Evolutionary conservation across 2,113 vertebrate genomes (phyloP).

Genomic region (Ammospiza nelsoni): DNA sequence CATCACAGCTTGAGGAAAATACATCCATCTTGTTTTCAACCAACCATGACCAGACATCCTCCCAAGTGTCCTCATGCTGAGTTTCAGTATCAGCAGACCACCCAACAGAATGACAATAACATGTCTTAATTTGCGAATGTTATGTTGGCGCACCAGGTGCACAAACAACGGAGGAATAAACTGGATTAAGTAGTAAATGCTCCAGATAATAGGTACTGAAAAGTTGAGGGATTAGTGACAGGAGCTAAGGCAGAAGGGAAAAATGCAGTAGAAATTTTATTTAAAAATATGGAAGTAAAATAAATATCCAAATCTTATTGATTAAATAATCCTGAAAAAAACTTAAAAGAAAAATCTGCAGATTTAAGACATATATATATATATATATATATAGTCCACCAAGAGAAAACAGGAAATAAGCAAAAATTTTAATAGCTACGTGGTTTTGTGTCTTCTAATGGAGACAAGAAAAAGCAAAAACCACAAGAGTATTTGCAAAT

Average conservation of each 20-base stretch:
- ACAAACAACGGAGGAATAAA: not conserved
- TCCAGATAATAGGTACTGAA: not conserved
- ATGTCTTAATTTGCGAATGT: not conserved
- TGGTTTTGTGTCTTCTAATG: not conserved
- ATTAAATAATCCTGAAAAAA: not conserved
- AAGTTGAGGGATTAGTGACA: not conserved
- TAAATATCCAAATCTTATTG: not conserved
- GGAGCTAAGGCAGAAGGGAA: not conserved
- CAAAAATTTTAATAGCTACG: not conserved
- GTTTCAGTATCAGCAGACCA: not conserved
- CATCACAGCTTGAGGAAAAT: not conserved
- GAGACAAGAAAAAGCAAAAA: not conserved
- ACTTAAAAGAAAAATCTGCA: not conserved
- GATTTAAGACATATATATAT: not conserved
- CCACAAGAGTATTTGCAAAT: not conserved
- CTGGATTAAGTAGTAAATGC: not conserved
- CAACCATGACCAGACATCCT: not conserved
- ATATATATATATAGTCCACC: not conserved
- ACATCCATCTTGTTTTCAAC: not conserved
- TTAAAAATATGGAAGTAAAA: not conserved
- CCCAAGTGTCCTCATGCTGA: not conserved
- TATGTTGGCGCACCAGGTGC: not conserved
- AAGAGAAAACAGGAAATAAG: not conserved
- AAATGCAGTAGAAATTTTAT: not conserved
- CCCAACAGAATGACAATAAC: fast-evolving